Conservation (phyloP, 2,888 invertebrate species). For the Diarsia brunnea region DNA sequence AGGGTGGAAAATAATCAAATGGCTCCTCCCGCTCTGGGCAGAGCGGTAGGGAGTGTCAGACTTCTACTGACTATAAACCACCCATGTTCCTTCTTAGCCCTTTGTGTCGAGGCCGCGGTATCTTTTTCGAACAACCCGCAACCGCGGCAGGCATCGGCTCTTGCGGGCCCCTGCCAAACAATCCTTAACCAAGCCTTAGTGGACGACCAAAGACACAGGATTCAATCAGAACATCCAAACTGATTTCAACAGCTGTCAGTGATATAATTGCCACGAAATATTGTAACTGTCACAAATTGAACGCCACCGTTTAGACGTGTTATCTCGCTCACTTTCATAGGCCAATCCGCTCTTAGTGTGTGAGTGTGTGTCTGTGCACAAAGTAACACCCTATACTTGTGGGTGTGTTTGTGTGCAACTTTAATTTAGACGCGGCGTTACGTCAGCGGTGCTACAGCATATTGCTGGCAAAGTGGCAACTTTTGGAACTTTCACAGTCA, state of each 20-base stretch:
- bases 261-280: not conserved
- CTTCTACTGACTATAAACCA: too few relatives aligned
- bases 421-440: conserved; percentile 54
- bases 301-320: too few relatives aligned
- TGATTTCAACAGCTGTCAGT: not conserved
- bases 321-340: not conserved
- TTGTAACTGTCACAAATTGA: not conserved
- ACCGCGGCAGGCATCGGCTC: too few relatives aligned
- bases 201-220: not conserved
- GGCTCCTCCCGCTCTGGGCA: too few relatives aligned
- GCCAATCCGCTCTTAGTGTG: not conserved
- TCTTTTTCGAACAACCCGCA: too few relatives aligned
- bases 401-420: conserved; percentile 34
- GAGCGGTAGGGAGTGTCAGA: too few relatives aligned
- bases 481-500: conserved; percentile 45
- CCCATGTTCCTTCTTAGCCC: too few relatives aligned
- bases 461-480: conserved; percentile 46
- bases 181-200: too few relatives aligned
- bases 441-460: conserved; percentile 41
- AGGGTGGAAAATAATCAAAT: too few relatives aligned
- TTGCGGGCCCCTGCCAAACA: too few relatives aligned
- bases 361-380: not conserved
- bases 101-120: too few relatives aligned
- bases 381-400: not conserved
- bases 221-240: not conserved